Percentiles rank a stretch among this genome's conserved stretches.
Evolutionary conservation across 2,113 vertebrate species (phyloP).

Genomic region (Pardalotus punctatus): DNA sequence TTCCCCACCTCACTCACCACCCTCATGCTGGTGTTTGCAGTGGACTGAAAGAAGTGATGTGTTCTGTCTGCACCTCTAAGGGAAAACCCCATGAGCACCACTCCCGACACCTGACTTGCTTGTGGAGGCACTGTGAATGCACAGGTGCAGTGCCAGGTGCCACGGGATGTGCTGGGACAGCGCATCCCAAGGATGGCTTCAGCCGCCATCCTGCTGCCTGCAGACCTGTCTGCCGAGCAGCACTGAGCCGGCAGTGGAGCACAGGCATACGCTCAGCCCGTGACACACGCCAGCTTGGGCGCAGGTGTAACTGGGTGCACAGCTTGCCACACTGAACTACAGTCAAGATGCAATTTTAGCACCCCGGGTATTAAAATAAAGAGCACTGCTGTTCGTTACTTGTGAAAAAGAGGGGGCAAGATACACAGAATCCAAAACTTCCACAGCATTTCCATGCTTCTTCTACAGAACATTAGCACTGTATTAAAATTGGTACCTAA

Average conservation of each 20-base stretch:
- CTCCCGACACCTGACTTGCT: rapidly evolving
- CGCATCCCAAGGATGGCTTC: rapidly evolving
- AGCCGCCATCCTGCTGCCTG: background rate
- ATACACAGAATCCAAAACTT: background rate
- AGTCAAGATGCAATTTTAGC: background rate
- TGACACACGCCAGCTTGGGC: rapidly evolving
- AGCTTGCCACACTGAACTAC: background rate
- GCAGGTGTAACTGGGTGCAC: too few species aligned
- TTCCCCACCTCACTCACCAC: background rate
- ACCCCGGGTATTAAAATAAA: background rate
- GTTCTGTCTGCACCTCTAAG: background rate
- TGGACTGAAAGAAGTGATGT: rapidly evolving
- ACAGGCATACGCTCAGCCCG: rapidly evolving
- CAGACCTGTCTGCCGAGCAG: background rate
- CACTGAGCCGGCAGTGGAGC: rapidly evolving
- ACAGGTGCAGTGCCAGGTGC: rapidly evolving
- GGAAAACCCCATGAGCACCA: background rate
- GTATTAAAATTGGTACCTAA: background rate
- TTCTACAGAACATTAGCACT: background rate
- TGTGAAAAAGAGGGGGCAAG: background rate
- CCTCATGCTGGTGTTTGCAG: too few species aligned
- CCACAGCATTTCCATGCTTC: background rate
- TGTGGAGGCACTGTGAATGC: rapidly evolving
- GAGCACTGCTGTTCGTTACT: background rate
- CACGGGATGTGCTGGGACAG: rapidly evolving